phyloP scores from a whole-genome alignment of 2,888 invertebrate genomes.

The Hoplodrina blanda region DNA sequence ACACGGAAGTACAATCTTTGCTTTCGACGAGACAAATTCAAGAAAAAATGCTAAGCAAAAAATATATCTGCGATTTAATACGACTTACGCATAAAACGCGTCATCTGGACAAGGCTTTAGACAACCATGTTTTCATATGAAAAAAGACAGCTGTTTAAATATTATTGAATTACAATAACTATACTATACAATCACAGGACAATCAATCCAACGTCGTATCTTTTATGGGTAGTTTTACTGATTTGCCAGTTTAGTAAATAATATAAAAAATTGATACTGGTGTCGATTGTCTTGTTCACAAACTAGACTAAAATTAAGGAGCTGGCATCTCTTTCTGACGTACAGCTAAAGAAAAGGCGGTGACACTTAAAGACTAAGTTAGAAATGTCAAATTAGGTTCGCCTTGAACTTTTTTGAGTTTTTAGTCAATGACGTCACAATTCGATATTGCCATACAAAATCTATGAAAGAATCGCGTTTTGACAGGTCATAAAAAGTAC shows the following conservation, averaged over 20 bases:
- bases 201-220: not conserved
- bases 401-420: no score
- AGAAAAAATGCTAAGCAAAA: not conserved
- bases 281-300: no score
- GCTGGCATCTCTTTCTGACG: no score
- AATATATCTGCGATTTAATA: not conserved
- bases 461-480: no score
- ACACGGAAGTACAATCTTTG: not conserved
- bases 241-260: not conserved
- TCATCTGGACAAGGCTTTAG: conserved; percentile 18
- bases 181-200: not conserved
- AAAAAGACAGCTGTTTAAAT: conserved; percentile 19
- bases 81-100: not conserved
- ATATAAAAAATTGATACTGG: no score
- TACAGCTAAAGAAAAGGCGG: no score
- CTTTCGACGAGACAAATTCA: not conserved
- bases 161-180: conserved; percentile 12
- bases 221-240: not conserved
- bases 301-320: no score
- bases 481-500: no score
- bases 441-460: no score
- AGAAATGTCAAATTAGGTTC: no score
- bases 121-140: not conserved
- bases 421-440: no score
- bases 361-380: no score